Evolutionary conservation across 2,888 invertebrate species (phyloP).

Genomic region (Tortricodes alternella): DNA sequence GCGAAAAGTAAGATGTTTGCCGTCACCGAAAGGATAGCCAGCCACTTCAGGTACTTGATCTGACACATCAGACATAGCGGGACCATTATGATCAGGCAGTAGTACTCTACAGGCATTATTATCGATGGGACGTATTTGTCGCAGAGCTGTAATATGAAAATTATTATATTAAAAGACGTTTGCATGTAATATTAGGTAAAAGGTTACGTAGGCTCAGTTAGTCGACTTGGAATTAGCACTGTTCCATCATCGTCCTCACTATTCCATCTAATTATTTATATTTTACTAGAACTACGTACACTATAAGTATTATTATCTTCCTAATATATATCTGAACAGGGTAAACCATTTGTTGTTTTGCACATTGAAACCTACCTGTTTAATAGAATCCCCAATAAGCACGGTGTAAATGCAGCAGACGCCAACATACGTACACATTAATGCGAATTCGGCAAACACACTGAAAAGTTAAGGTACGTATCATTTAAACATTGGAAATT

Average conservation of each 20-base stretch:
- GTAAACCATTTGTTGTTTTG: neutral
- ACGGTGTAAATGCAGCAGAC: conserved; percentile 90
- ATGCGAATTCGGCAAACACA: conserved; percentile 83
- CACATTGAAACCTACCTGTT: conserved; percentile 77
- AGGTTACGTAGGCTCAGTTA: neutral
- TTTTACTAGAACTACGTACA: too few species aligned
- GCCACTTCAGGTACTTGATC: conserved; percentile 88
- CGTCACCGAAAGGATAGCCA: conserved; percentile 94
- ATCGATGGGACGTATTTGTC: conserved; percentile 62
- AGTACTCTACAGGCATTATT: conserved; percentile 65
- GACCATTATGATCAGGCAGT: conserved; percentile 64
- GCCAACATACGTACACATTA: conserved; percentile 86
- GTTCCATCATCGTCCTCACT: too few species aligned
- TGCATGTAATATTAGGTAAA: neutral
- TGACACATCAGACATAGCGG: conserved; percentile 69
- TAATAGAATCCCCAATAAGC: conserved; percentile 86
- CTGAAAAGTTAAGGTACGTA: conserved; percentile 55
- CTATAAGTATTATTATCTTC: too few species aligned
- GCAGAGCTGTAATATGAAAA: conserved; percentile 60
- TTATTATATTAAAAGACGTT: neutral
- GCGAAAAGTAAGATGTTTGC: conserved; percentile 92
- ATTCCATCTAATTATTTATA: too few species aligned
- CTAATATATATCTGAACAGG: too few species aligned
- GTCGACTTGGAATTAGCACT: too few species aligned
- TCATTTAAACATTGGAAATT: too few species aligned